Evolutionary conservation across 2,888 invertebrate genomes (phyloP).

Genomic region (Arge pagana): DNA sequence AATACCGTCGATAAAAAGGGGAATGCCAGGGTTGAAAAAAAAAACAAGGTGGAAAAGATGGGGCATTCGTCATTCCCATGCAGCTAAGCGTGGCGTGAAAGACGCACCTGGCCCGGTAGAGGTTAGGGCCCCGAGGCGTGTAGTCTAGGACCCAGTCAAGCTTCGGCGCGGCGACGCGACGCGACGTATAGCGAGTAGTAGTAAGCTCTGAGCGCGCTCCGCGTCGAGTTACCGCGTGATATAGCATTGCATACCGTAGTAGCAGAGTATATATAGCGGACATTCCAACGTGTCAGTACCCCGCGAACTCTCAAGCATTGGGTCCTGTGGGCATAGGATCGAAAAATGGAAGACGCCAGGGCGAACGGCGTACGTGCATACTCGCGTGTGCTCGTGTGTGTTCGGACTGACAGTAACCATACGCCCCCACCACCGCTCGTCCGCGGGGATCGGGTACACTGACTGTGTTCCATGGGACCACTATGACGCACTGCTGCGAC

Average conservation of each 20-base stretch:
- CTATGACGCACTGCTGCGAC: too few species aligned
- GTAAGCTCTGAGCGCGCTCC: neutral
- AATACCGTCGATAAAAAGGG: conserved; percentile 7
- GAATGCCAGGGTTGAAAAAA: conserved; percentile 20
- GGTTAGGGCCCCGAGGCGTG: conserved; percentile 11
- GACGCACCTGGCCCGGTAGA: conserved; percentile 35
- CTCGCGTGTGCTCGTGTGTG: conserved; percentile 2
- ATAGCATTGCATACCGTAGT: conserved; percentile 15
- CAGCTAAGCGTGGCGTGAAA: conserved; percentile 36
- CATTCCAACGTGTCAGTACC: conserved; percentile 36
- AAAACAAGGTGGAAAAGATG: conserved; percentile 18
- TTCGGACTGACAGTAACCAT: conserved; percentile 19
- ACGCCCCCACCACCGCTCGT: conserved; percentile 17
- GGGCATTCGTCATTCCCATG: conserved; percentile 35
- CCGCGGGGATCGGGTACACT: too few species aligned
- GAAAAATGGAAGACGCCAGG: conserved; percentile 16
- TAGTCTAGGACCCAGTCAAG: conserved; percentile 15
- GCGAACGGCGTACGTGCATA: too few species aligned
- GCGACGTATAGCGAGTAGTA: neutral
- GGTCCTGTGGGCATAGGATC: conserved; percentile 10
- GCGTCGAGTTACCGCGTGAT: neutral
- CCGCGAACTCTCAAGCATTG: conserved; percentile 13
- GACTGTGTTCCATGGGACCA: too few species aligned
- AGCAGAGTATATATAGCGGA: conserved; percentile 21
- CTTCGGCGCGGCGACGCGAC: conserved; percentile 8